phyloP scores from a whole-genome alignment of 2,888 invertebrate genomes.

The Latheticus oryzae region DNA sequence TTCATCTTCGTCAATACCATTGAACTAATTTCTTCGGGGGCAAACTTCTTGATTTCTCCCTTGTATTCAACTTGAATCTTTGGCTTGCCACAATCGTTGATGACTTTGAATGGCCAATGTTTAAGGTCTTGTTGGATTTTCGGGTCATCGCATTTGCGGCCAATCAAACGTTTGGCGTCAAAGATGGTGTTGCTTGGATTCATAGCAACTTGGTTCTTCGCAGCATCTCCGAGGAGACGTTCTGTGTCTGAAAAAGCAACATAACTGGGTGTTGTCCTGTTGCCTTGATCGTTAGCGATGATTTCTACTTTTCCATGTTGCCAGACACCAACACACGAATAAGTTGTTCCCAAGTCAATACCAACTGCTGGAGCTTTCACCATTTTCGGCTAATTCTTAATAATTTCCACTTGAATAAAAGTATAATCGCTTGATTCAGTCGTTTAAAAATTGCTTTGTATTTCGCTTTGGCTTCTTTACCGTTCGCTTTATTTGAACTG shows the following conservation, averaged over 20 bases:
- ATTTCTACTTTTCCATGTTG: constrained; percentile 82
- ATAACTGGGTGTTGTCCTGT: constrained; percentile 85
- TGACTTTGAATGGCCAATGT: constrained; percentile 85
- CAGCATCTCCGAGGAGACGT: constrained; percentile 76
- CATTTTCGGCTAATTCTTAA: constrained; percentile 20
- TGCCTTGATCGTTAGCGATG: constrained; percentile 79
- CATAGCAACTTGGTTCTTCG: constrained; percentile 74
- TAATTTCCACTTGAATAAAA: constrained; percentile 5
- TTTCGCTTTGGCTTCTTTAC: constrained; percentile 6
- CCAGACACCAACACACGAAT: constrained; percentile 89
- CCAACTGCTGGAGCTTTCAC: constrained; percentile 70
- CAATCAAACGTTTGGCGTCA: constrained; percentile 82
- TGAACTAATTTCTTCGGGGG: constrained; percentile 78
- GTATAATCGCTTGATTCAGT: constrained; percentile 3
- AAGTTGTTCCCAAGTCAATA: constrained; percentile 88
- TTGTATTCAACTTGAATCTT: constrained; percentile 77
- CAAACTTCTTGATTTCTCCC: constrained; percentile 73
- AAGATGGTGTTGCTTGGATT: constrained; percentile 80
- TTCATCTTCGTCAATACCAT: constrained; percentile 70
- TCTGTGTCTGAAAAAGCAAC: constrained; percentile 80
- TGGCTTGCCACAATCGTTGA: constrained; percentile 74
- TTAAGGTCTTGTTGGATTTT: constrained; percentile 84
- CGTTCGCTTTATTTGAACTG: background rate
- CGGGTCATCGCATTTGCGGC: constrained; percentile 79
- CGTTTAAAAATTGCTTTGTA: constrained; percentile 17